Percentiles rank a stretch among this genome's conserved stretches.
Conservation (phyloP, 1,140 invertebrate species). For the Drosophila tani region DNA sequence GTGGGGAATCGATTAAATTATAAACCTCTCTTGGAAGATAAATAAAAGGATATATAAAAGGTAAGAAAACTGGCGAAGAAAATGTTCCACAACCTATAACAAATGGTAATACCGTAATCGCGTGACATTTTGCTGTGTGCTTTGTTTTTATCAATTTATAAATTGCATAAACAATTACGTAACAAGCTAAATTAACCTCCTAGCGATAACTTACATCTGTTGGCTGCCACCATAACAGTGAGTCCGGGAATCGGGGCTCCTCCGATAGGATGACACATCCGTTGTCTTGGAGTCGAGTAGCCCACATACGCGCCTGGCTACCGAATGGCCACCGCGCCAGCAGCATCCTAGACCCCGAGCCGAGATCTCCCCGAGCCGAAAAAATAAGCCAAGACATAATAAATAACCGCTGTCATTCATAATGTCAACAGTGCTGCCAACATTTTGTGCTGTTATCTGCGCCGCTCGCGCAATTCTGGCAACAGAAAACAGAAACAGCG, state of each 20-base stretch:
- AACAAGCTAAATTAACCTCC: conserved; percentile 11
- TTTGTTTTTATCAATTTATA: conserved; percentile 4
- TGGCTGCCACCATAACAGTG: conserved; percentile 9
- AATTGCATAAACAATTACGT: conserved; percentile 5
- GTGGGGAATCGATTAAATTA: background rate
- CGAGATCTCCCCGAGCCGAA: conserved; percentile 18
- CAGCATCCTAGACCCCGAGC: conserved; percentile 13
- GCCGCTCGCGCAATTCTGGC: conserved; percentile 74
- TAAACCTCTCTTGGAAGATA: background rate
- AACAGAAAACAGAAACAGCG: conserved; percentile 67
- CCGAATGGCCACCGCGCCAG: conserved; percentile 26
- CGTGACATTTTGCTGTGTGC: background rate
- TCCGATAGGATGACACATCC: conserved; percentile 9
- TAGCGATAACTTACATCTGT: conserved; percentile 16
- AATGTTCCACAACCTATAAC: background rate
- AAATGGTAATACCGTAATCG: too few species aligned
- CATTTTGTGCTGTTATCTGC: conserved; percentile 82
- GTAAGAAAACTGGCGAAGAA: background rate
- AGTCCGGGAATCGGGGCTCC: background rate
- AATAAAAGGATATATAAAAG: background rate
- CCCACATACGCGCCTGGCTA: conserved; percentile 42
- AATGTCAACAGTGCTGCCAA: conserved; percentile 83
- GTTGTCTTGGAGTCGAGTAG: background rate
- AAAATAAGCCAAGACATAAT: conserved; percentile 75
- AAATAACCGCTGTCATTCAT: conserved; percentile 84